A percentile compares a stretch with the other conserved stretches of the same genome.
phyloP scores from a whole-genome alignment of 2,113 vertebrate species.

The Neolamprologus sp. region DNA sequence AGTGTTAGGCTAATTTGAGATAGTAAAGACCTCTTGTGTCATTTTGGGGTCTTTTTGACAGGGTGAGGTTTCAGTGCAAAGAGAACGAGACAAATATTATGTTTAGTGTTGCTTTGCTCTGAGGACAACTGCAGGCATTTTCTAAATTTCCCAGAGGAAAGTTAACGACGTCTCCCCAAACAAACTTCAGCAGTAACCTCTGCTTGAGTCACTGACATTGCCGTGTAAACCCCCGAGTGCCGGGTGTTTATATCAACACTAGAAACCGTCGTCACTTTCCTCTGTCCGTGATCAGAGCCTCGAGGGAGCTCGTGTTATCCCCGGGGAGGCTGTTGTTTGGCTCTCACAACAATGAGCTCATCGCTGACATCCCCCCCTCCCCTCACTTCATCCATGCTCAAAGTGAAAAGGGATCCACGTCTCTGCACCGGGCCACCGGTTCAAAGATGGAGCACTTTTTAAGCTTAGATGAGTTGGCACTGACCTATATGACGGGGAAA shows the following conservation, averaged over 20 bases:
- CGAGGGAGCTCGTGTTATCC: slow-evolving; percentile 35
- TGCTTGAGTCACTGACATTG: neutral
- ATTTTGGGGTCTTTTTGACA: neutral
- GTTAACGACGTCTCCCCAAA: neutral
- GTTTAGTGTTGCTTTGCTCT: neutral
- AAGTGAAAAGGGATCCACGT: slow-evolving; percentile 26
- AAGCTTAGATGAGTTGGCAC: neutral
- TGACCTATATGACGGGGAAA: neutral
- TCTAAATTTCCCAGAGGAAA: neutral
- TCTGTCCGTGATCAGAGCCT: slow-evolving; percentile 33
- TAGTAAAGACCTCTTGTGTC: neutral
- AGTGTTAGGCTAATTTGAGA: neutral
- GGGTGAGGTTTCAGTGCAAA: neutral
- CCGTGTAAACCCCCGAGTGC: neutral
- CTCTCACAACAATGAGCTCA: slow-evolving; percentile 73
- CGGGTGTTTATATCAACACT: slow-evolving; percentile 28
- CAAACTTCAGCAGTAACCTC: neutral
- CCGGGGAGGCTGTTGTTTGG: slow-evolving; percentile 43
- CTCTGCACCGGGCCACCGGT: neutral
- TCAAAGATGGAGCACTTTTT: neutral
- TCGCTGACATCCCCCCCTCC: neutral
- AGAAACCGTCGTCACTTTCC: slow-evolving; percentile 21
- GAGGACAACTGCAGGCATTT: neutral
- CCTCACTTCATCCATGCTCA: neutral
- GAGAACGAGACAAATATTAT: neutral